phyloP scores from a whole-genome alignment of 1,140 invertebrate species.

The Lordiphosa stackelbergi region DNA sequence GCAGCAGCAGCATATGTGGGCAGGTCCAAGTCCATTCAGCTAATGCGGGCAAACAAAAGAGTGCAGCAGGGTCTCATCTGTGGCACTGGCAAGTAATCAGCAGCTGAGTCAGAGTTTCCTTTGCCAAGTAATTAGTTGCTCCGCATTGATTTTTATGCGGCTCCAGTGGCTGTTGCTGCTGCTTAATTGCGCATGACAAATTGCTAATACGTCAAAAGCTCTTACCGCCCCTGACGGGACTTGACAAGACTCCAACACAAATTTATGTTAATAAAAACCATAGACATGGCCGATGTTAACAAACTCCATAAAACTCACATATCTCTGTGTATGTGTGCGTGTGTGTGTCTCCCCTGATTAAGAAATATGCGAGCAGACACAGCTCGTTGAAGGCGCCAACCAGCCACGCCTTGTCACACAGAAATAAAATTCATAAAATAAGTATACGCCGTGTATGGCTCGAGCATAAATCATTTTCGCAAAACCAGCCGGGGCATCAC shows the following conservation, averaged over 20 bases:
- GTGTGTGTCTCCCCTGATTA: slow-evolving; percentile 32
- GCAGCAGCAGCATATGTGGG: slow-evolving; percentile 47
- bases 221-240: slow-evolving; percentile 9
- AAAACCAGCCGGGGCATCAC: slow-evolving; percentile 12
- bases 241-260: slow-evolving; percentile 24
- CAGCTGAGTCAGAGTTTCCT: slow-evolving; percentile 26
- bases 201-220: slow-evolving; percentile 66
- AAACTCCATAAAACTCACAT: slow-evolving; percentile 37
- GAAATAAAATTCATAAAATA: slow-evolving; percentile 56
- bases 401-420: slow-evolving; percentile 33
- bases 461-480: slow-evolving; percentile 55
- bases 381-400: slow-evolving; percentile 48
- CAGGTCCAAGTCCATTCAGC: slow-evolving; percentile 51
- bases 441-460: slow-evolving; percentile 50
- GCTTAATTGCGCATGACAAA: slow-evolving; percentile 70
- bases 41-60: slow-evolving; percentile 62
- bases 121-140: slow-evolving; percentile 64
- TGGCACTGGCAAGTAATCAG: slow-evolving; percentile 53
- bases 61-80: slow-evolving; percentile 36
- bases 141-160: slow-evolving; percentile 66
- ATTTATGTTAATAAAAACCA: slow-evolving; percentile 68
- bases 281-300: slow-evolving; percentile 36
- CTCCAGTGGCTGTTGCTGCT: slow-evolving; percentile 18
- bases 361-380: slow-evolving; percentile 45
- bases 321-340: slow-evolving; percentile 16